phyloP scores from a whole-genome alignment of 2,888 invertebrate species.

The Meliscaeva auricollis region DNA sequence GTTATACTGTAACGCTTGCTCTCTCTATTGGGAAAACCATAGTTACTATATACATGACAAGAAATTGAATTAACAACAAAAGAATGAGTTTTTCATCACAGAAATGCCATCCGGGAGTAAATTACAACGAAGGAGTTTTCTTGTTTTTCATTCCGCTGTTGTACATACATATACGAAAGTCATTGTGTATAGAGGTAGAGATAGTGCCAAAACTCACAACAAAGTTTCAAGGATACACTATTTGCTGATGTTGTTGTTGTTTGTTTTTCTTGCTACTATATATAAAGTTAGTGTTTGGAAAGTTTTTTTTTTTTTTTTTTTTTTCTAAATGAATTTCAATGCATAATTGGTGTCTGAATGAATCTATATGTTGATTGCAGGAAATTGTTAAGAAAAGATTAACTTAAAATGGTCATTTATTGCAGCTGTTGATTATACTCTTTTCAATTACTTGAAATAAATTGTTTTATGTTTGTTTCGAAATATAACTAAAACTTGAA shows the following conservation, averaged over 20 bases:
- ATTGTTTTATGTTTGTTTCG: no score
- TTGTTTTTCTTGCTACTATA: neutral
- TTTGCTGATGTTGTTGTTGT: slow-evolving; percentile 9
- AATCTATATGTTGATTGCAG: neutral
- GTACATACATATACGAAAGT: neutral
- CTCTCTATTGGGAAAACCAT: slow-evolving; percentile 41
- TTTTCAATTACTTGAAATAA: no score
- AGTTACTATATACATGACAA: slow-evolving; percentile 65
- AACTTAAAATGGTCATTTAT: neutral
- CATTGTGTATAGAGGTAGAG: neutral
- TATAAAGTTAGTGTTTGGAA: slow-evolving; percentile 7
- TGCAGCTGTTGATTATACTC: no score
- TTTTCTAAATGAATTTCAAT: slow-evolving; percentile 8
- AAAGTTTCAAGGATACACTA: slow-evolving; percentile 12
- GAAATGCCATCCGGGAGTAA: slow-evolving; percentile 30
- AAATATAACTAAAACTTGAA: no score
- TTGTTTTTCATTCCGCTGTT: slow-evolving; percentile 34
- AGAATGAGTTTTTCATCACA: slow-evolving; percentile 44
- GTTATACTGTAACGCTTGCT: neutral
- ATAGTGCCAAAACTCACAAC: neutral
- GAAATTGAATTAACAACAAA: slow-evolving; percentile 71
- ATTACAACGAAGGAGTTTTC: slow-evolving; percentile 32
- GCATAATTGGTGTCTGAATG: neutral
- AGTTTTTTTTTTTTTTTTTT: slow-evolving; percentile 1
- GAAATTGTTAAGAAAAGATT: neutral